Conservation (phyloP, 2,113 vertebrate species). For the Colius striatus region DNA sequence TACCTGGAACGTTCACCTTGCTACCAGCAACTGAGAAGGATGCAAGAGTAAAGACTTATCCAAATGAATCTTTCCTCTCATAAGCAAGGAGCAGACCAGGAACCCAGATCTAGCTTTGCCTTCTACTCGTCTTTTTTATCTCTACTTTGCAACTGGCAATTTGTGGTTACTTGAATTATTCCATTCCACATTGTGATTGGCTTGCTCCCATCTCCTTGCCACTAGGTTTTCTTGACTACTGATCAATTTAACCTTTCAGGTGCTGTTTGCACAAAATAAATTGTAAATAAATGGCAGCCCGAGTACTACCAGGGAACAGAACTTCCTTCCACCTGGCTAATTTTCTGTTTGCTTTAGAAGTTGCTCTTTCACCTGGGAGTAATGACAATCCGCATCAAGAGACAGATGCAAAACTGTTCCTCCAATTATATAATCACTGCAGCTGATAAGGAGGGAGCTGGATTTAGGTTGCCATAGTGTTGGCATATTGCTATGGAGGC, state of each 20-base stretch:
- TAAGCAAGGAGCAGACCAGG: not conserved
- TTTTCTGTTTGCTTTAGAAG: constrained; percentile 46
- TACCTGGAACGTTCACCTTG: not conserved
- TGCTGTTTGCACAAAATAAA: constrained; percentile 1
- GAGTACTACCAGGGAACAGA: not conserved
- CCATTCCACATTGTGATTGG: not conserved
- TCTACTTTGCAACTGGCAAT: not conserved
- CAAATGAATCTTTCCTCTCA: not conserved
- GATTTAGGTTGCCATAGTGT: constrained; percentile 80
- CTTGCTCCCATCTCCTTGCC: constrained; percentile 18
- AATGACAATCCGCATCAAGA: constrained; percentile 48
- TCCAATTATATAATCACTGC: constrained; percentile 85
- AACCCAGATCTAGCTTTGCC: not conserved
- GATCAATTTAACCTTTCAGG: constrained; percentile 46
- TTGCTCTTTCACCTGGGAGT: constrained; percentile 69
- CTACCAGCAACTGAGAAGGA: not conserved
- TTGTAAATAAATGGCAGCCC: not conserved
- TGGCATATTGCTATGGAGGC: constrained; percentile 75
- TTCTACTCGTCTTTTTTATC: not conserved
- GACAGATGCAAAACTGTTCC: constrained; percentile 73
- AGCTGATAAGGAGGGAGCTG: constrained; percentile 74
- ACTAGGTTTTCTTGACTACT: constrained; percentile 27
- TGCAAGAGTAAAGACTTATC: not conserved
- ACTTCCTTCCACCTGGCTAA: constrained; percentile 14
- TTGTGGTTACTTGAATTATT: not conserved